A percentile compares a stretch with the other conserved stretches of the same genome.
Evolutionary conservation across 2,888 invertebrate species (phyloP).

Genomic region (Trichopria drosophilae): DNA sequence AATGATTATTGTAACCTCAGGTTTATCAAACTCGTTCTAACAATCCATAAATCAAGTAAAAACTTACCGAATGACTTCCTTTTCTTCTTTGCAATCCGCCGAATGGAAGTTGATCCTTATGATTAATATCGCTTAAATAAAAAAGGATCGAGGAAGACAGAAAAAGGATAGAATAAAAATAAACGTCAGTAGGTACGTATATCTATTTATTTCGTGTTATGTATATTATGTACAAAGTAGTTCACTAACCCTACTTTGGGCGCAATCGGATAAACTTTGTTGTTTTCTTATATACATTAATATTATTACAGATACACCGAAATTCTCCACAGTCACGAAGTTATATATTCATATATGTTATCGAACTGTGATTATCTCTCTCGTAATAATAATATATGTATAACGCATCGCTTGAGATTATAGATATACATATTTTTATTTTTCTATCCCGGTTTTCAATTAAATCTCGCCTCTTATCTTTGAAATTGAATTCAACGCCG

Average conservation of each 20-base stretch:
- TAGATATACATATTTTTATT: slow-evolving; percentile 18
- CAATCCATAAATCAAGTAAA: too few relatives aligned
- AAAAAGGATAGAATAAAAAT: slow-evolving; percentile 28
- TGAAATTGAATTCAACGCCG: slow-evolving; percentile 21
- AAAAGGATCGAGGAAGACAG: slow-evolving; percentile 15
- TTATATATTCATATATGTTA: slow-evolving; percentile 31
- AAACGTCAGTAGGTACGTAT: slow-evolving; percentile 45
- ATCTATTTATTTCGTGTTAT: slow-evolving; percentile 51
- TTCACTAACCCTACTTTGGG: slow-evolving; percentile 46
- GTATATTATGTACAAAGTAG: slow-evolving; percentile 55
- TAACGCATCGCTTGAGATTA: slow-evolving; percentile 27
- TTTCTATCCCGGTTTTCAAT: slow-evolving; percentile 18
- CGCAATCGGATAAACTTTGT: slow-evolving; percentile 48
- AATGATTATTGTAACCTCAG: too few relatives aligned
- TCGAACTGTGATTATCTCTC: slow-evolving; percentile 11
- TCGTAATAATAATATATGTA: slow-evolving; percentile 13
- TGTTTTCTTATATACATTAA: slow-evolving; percentile 50
- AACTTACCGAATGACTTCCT: too few relatives aligned
- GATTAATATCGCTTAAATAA: too few relatives aligned
- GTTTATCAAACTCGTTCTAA: too few relatives aligned
- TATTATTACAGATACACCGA: slow-evolving; percentile 50
- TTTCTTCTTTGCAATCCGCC: too few relatives aligned
- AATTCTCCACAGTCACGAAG: slow-evolving; percentile 46
- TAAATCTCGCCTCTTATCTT: slow-evolving; percentile 30
- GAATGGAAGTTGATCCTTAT: too few relatives aligned